Conservation (phyloP, 2,888 invertebrate species). For the Linyphia triangularis region DNA sequence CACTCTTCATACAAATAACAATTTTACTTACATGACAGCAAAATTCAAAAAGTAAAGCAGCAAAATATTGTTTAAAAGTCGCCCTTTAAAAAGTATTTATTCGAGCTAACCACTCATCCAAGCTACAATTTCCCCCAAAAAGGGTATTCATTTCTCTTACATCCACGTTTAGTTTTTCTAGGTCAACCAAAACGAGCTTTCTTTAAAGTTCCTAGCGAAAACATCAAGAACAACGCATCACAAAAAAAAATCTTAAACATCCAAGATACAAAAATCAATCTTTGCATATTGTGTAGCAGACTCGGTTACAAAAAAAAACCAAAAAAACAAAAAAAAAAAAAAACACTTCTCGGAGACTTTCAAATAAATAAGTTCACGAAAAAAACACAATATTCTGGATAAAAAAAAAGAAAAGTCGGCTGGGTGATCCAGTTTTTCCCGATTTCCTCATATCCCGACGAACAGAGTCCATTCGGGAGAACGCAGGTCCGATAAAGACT, state of each 20-base stretch:
- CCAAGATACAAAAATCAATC: constrained; percentile 66
- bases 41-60: too few relatives aligned
- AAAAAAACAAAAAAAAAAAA: background rate
- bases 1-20: too few relatives aligned
- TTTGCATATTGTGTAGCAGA: constrained; percentile 62
- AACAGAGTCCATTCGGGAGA: constrained; percentile 6
- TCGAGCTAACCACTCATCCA: too few relatives aligned
- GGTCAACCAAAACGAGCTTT: background rate
- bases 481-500: constrained; percentile 51
- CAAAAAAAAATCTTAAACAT: constrained; percentile 19
- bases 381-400: constrained; percentile 5
- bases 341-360: constrained; percentile 28
- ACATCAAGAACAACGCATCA: background rate
- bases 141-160: background rate
- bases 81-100: too few relatives aligned
- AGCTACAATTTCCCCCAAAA: too few relatives aligned
- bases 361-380: constrained; percentile 54
- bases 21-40: too few relatives aligned
- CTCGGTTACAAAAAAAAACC: constrained; percentile 31
- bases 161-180: background rate
- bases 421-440: constrained; percentile 44
- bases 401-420: constrained; percentile 15
- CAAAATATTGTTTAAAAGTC: too few relatives aligned
- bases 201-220: background rate
- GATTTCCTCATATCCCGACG: constrained; percentile 29